Conservation (phyloP, 2,888 invertebrate species). For the Gari tellinella region DNA sequence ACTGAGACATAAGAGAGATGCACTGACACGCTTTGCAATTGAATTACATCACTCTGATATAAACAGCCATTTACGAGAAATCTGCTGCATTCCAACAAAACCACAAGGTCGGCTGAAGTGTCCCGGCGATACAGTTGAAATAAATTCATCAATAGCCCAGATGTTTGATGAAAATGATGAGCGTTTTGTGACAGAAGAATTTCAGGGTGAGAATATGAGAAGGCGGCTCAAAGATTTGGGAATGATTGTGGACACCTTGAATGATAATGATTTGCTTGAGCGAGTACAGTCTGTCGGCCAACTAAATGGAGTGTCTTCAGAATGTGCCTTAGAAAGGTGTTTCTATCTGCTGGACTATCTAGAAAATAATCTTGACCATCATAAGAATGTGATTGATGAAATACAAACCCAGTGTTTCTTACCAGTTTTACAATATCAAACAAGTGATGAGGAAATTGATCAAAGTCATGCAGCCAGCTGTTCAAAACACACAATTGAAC, state of each 20-base stretch:
- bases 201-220: background rate
- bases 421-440: too few species aligned
- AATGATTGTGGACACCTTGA: slow-evolving; percentile 10
- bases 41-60: background rate
- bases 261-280: slow-evolving; percentile 12
- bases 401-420: too few species aligned
- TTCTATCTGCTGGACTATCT: slow-evolving; percentile 15
- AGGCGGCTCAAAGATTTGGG: slow-evolving; percentile 13
- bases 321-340: slow-evolving; percentile 21
- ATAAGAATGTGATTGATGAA: too few species aligned
- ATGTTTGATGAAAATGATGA: slow-evolving; percentile 25
- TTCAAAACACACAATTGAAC: too few species aligned
- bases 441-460: too few species aligned
- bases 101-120: slow-evolving; percentile 23
- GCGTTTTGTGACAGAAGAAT: slow-evolving; percentile 16
- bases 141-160: slow-evolving; percentile 1
- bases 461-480: too few species aligned
- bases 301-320: slow-evolving; percentile 9
- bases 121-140: slow-evolving; percentile 28
- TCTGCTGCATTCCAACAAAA: slow-evolving; percentile 32
- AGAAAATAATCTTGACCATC: background rate
- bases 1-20: background rate
- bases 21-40: too few species aligned
- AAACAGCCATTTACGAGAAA: slow-evolving; percentile 28
- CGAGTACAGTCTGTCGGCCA: slow-evolving; percentile 7